Conservation (phyloP, 2,888 invertebrate species). For the Cheilosia scutellata region DNA sequence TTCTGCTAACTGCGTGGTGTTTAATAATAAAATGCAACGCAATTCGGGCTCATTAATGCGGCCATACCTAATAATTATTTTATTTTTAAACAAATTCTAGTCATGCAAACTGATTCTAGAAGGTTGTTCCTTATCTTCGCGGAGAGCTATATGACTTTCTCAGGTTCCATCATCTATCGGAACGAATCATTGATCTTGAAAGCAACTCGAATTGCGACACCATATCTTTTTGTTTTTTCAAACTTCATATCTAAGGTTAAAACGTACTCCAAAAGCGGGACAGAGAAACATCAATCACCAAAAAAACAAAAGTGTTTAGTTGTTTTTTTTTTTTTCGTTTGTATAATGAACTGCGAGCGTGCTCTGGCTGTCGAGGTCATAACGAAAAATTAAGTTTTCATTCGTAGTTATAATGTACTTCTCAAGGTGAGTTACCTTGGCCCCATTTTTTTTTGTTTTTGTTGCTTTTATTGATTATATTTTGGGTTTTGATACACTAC, state of each 20-base stretch:
- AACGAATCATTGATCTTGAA: slow-evolving; percentile 61
- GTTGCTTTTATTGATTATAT: slow-evolving; percentile 25
- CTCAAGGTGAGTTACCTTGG: slow-evolving; percentile 73
- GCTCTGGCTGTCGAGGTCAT: slow-evolving; percentile 67
- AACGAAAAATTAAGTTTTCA: slow-evolving; percentile 73
- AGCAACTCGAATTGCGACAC: slow-evolving; percentile 37
- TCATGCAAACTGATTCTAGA: slow-evolving; percentile 13
- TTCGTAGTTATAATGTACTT: slow-evolving; percentile 56
- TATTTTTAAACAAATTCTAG: slow-evolving; percentile 2
- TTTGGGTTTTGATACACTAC: slow-evolving; percentile 24
- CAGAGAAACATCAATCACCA: slow-evolving; percentile 60
- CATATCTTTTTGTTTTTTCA: slow-evolving; percentile 11
- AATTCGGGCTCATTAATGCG: slow-evolving; percentile 32
- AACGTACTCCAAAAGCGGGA: slow-evolving; percentile 10
- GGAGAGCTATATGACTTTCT: not conserved
- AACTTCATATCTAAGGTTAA: slow-evolving; percentile 34
- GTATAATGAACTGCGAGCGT: slow-evolving; percentile 66
- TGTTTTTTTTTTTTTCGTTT: not conserved
- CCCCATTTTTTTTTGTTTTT: slow-evolving; percentile 57
- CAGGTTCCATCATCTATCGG: not conserved
- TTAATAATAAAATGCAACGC: slow-evolving; percentile 62
- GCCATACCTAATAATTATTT: not conserved
- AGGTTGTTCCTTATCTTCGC: slow-evolving; percentile 64
- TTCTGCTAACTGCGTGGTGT: slow-evolving; percentile 15
- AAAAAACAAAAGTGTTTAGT: slow-evolving; percentile 19